Evolutionary conservation across 2,797 vertebrate species (phyloP).

Genomic region (Bradypodion pumilum): DNA sequence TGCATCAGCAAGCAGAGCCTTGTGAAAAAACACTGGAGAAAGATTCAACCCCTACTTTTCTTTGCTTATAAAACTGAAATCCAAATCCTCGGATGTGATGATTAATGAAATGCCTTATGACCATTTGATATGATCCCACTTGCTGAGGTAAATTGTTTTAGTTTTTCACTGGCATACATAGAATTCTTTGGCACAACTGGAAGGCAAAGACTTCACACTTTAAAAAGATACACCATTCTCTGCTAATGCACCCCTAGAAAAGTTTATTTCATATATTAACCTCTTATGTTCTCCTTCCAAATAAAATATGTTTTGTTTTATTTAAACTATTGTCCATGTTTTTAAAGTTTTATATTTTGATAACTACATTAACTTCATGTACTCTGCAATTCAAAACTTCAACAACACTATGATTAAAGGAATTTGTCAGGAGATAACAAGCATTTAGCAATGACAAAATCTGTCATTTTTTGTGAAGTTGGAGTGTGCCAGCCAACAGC

Average conservation of each 20-base stretch:
- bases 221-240: slow-evolving; percentile 60
- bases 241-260: slow-evolving; percentile 54
- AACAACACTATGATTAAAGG: slow-evolving; percentile 78
- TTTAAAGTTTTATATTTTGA: slow-evolving; percentile 41
- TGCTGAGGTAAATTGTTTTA: slow-evolving; percentile 72
- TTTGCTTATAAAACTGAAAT: slow-evolving; percentile 75
- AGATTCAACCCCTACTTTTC: slow-evolving; percentile 62
- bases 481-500: slow-evolving; percentile 90
- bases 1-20: slow-evolving; percentile 73
- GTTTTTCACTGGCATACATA: slow-evolving; percentile 74
- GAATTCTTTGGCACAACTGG: slow-evolving; percentile 66
- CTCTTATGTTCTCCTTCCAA: slow-evolving; percentile 56
- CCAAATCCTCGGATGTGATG: slow-evolving; percentile 73
- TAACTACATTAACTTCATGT: slow-evolving; percentile 45
- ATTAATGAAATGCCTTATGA: slow-evolving; percentile 75
- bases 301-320: slow-evolving; percentile 58
- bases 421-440: slow-evolving; percentile 74
- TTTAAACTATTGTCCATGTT: slow-evolving; percentile 32
- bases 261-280: slow-evolving; percentile 51
- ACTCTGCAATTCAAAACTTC: slow-evolving; percentile 58
- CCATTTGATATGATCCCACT: slow-evolving; percentile 71
- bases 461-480: slow-evolving; percentile 81
- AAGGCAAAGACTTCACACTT: slow-evolving; percentile 67
- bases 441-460: slow-evolving; percentile 83
- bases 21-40: slow-evolving; percentile 64